Conservation (phyloP, 2,888 invertebrate genomes). For the Caenorhabditis angaria region DNA sequence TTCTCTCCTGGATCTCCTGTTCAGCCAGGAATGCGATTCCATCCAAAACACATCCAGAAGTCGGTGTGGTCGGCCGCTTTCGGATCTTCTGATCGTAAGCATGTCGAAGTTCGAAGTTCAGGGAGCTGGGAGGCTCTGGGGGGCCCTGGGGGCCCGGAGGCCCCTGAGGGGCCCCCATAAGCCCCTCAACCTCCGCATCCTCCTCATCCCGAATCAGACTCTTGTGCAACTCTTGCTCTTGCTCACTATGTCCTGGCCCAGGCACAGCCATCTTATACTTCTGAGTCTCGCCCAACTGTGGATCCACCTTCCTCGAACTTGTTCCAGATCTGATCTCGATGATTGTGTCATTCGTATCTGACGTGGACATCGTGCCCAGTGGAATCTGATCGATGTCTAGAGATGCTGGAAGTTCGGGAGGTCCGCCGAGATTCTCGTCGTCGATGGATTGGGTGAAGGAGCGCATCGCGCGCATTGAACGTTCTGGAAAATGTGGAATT, state of each 20-base stretch:
- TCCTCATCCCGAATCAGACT: slow-evolving; percentile 58
- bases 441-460: slow-evolving; percentile 71
- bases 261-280: slow-evolving; percentile 70
- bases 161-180: too few species aligned
- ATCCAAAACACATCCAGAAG: slow-evolving; percentile 47
- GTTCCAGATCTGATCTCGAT: slow-evolving; percentile 57
- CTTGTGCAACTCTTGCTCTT: slow-evolving; percentile 69
- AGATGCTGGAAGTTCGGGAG: slow-evolving; percentile 60
- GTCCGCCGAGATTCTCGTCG: slow-evolving; percentile 33
- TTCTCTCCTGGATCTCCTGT: slow-evolving; percentile 5
- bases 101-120: slow-evolving; percentile 51
- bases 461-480: slow-evolving; percentile 63
- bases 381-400: slow-evolving; percentile 61
- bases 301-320: slow-evolving; percentile 54
- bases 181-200: slow-evolving; percentile 41
- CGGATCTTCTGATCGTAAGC: slow-evolving; percentile 57
- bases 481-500: slow-evolving; percentile 21
- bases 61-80: slow-evolving; percentile 67
- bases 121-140: too few species aligned
- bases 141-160: too few species aligned
- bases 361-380: slow-evolving; percentile 48
- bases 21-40: slow-evolving; percentile 45
- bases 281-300: slow-evolving; percentile 68
- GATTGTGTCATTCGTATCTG: slow-evolving; percentile 67
- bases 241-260: slow-evolving; percentile 67